Evolutionary conservation across 2,888 invertebrate species (phyloP).

Genomic region (Plagiodera versicolora): DNA sequence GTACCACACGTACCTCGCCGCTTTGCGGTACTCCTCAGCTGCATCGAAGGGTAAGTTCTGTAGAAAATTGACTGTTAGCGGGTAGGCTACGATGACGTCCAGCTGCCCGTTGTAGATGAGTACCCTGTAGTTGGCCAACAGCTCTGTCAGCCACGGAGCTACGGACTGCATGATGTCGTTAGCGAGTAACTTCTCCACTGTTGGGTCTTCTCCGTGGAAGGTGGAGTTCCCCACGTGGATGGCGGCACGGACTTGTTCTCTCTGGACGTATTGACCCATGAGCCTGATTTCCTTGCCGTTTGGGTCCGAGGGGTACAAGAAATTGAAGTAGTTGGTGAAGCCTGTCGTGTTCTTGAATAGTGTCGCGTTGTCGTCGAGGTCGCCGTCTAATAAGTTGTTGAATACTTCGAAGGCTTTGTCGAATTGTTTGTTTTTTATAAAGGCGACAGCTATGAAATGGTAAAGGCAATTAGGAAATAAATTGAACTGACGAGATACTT

Average conservation of each 20-base stretch:
- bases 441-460: constrained; percentile 44
- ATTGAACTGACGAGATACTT: no score
- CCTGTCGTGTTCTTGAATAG: constrained; percentile 76
- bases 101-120: constrained; percentile 88
- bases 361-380: constrained; percentile 62
- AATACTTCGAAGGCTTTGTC: constrained; percentile 72
- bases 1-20: constrained; percentile 69
- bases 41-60: constrained; percentile 70
- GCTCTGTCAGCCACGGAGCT: constrained; percentile 69
- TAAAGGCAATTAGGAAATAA: no score
- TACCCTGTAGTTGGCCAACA: constrained; percentile 69
- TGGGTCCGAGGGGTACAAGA: constrained; percentile 62
- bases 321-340: constrained; percentile 76
- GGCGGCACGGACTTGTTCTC: constrained; percentile 64
- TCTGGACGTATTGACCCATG: constrained; percentile 67
- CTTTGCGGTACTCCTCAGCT: constrained; percentile 66
- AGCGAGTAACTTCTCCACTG: constrained; percentile 72
- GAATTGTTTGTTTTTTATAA: constrained; percentile 67
- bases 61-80: constrained; percentile 79
- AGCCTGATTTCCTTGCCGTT: constrained; percentile 54
- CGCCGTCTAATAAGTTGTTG: constrained; percentile 71
- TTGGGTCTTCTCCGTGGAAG: constrained; percentile 61
- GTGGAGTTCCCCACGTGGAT: constrained; percentile 84
- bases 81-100: constrained; percentile 89
- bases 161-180: constrained; percentile 82